Conservation (phyloP, 2,797 vertebrate genomes). For the Margarornis squamiger region DNA sequence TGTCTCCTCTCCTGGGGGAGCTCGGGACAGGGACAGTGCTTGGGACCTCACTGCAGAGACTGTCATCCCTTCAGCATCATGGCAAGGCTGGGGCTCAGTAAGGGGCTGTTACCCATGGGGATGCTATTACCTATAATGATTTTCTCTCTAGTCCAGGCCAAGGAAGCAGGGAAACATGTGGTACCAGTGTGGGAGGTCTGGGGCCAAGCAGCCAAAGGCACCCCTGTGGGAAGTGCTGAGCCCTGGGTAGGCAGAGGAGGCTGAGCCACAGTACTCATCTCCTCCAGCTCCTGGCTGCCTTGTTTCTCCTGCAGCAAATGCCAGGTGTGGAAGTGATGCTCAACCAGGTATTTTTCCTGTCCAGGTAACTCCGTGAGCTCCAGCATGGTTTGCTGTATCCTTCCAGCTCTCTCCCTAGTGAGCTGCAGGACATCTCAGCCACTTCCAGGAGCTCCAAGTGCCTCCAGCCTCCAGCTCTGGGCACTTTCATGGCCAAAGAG, state of each 20-base stretch:
- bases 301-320: neutral
- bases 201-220: neutral
- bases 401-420: neutral
- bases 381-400: rapidly evolving
- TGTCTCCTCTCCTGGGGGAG: neutral
- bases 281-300: rapidly evolving
- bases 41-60: neutral
- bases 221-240: rapidly evolving
- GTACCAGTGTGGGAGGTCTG: rapidly evolving
- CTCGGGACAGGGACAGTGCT: rapidly evolving
- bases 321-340: neutral
- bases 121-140: neutral
- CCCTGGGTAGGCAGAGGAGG: neutral
- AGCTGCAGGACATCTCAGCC: neutral
- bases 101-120: neutral
- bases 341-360: neutral
- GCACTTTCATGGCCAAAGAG: neutral
- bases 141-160: neutral
- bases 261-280: neutral
- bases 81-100: neutral
- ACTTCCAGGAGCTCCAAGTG: neutral
- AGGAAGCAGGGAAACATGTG: neutral
- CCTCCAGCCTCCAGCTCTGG: neutral
- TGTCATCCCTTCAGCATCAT: neutral
- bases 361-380: rapidly evolving